Evolutionary conservation across 2,888 invertebrate species (phyloP), one percentile per base, ranked within the genome.

Genomic region (Scaptomyza cyrtandrae): DNA sequence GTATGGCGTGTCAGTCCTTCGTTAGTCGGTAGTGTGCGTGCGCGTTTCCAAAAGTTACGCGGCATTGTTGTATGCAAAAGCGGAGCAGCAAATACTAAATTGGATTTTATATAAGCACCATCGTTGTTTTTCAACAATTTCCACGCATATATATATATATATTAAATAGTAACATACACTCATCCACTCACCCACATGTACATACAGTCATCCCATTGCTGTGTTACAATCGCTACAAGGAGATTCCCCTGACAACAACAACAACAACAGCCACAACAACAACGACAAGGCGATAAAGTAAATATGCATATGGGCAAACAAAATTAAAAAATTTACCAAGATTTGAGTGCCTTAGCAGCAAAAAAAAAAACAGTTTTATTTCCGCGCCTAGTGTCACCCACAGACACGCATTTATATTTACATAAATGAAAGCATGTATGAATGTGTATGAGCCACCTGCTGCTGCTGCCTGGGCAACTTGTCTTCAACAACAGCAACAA

Each of bases 231-330:
- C 67, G 59, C 56, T 65, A 66, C 60, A 54, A 65, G 66, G 61
- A 66, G 71, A 75, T 62, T 80, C 69, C 80, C 85, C 84, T 86
- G 84, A 80, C 85, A 85, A 84, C 86, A 68, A 66, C 66, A 62
- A 71, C 41, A 64, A 19, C 48, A 57, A 43, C 49, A 49, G 37
- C 48, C 62, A 10, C 37, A 65, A 65, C 53, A 75, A 35, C 56
- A 64, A 59, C 68, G 59, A 54, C 63, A 63, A 66, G 53, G 62
- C 60, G 44, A 61, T 63, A 66, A 64, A 69, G 49, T 69, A 79
- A 73, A 86, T 84, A 77, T 73, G 75, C 76, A 81, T 75, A 75
- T 80, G 62, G 72, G 71, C 65, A 61, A 53, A 35, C 70, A 72
- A 68, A 82, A 82, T 85, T 84, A 86, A 86, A 80, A 80, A 83